These are phyloP conservation scores for Anadara kagoshimensis DNA, from an alignment of 1,140 invertebrate species.

Conservation along the genomic window DNA sequence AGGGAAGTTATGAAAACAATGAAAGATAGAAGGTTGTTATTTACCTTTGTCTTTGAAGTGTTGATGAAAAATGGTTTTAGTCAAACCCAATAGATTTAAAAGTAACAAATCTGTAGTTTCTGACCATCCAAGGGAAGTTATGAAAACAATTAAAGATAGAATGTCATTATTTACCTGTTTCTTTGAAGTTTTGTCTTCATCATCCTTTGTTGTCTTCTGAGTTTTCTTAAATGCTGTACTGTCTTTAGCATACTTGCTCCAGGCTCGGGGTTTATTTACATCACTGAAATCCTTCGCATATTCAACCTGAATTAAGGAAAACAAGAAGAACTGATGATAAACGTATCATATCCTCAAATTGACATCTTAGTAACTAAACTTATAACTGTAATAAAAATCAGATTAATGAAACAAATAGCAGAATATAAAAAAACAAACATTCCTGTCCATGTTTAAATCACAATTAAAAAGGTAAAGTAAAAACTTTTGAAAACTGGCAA, in stretches of 20 bases:
- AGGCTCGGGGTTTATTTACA: constrained; percentile 88
- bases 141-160: too few relatives aligned
- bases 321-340: constrained; percentile 1
- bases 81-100: not conserved
- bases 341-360: not conserved
- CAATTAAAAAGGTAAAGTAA: too few relatives aligned
- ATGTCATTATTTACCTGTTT: constrained; percentile 3
- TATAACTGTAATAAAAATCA: not conserved
- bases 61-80: too few relatives aligned
- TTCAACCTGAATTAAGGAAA: constrained; percentile 78
- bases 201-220: constrained; percentile 76
- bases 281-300: constrained; percentile 86
- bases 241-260: constrained; percentile 79
- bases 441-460: too few relatives aligned
- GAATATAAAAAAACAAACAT: too few relatives aligned
- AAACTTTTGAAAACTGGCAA: too few relatives aligned
- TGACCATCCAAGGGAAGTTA: too few relatives aligned
- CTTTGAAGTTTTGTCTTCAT: constrained; percentile 49
- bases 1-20: too few relatives aligned
- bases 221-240: constrained; percentile 54
- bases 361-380: not conserved
- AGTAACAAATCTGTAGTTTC: not conserved
- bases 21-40: too few relatives aligned
- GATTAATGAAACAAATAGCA: too few relatives aligned
- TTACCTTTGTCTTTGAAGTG: too few relatives aligned